Evolutionary conservation across 1,140 invertebrate genomes (phyloP).

Genomic region (Tyrophagus putrescentiae): DNA sequence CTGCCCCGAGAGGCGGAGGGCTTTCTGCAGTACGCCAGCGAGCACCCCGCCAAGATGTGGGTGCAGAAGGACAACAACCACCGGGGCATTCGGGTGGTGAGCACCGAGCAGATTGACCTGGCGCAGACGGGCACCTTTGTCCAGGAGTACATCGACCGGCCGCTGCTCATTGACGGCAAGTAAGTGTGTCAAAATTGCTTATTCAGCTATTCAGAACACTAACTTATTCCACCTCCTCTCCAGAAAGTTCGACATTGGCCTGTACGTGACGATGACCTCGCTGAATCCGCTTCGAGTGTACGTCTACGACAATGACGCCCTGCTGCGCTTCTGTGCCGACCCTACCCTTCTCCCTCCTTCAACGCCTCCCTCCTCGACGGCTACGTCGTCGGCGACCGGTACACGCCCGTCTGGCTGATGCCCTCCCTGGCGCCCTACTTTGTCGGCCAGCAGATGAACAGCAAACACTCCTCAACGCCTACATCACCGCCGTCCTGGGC

Average conservation of each 20-base stretch:
- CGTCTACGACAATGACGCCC: conserved; percentile 68
- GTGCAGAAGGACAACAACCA: conserved; percentile 87
- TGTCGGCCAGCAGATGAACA: conserved; percentile 56
- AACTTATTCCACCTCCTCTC: conserved; percentile 36
- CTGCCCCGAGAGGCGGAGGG: conserved; percentile 57
- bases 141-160: conserved; percentile 68
- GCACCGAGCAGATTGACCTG: conserved; percentile 53
- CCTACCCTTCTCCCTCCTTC: conserved; percentile 76
- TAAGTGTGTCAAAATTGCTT: conserved; percentile 22
- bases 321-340: conserved; percentile 82
- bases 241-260: conserved; percentile 89
- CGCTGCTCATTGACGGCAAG: conserved; percentile 43
- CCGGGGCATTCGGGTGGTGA: conserved; percentile 63
- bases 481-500: conserved; percentile 45
- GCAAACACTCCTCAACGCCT: conserved; percentile 76
- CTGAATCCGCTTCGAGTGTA: conserved; percentile 77
- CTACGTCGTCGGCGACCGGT: conserved; percentile 88
- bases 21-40: conserved; percentile 51
- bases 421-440: conserved; percentile 65
- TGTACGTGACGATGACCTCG: conserved; percentile 82
- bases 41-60: conserved; percentile 56
- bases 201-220: background rate
- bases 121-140: conserved; percentile 61
- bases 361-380: conserved; percentile 61
- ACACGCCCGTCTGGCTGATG: conserved; percentile 76